These are phyloP conservation scores for Grantiella picta DNA, from an alignment of 2,113 vertebrate species.

Conservation along the genomic window DNA sequence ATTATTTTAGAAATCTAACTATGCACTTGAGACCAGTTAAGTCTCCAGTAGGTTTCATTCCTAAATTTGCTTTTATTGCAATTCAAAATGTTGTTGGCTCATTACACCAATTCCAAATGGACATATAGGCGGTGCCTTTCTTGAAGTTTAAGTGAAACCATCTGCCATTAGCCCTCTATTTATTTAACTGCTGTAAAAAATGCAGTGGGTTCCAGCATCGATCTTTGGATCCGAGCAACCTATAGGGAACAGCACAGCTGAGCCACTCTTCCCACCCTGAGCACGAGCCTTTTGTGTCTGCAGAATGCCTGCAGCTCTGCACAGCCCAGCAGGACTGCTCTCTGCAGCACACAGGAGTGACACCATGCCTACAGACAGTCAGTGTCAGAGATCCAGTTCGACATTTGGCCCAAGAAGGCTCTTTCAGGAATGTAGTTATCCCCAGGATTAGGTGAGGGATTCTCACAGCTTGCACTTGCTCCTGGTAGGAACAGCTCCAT, in stretches of 20 bases:
- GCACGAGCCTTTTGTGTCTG: neutral
- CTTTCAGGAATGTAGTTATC: neutral
- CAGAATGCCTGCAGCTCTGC: neutral
- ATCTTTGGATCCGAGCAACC: neutral
- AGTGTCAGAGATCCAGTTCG: neutral
- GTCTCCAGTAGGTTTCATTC: slow-evolving; percentile 37
- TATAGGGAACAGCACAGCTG: neutral
- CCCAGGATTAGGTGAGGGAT: neutral
- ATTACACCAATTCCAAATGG: neutral
- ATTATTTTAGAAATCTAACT: slow-evolving; percentile 57
- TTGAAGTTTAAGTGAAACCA: slow-evolving; percentile 61
- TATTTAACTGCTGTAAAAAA: slow-evolving; percentile 47
- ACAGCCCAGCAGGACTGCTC: neutral
- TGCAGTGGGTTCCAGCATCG: neutral
- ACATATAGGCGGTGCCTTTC: slow-evolving; percentile 8
- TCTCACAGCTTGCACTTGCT: neutral
- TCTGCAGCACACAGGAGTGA: neutral
- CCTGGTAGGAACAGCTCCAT: neutral
- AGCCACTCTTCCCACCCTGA: neutral
- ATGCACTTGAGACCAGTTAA: slow-evolving; percentile 50
- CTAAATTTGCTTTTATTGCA: slow-evolving; percentile 45
- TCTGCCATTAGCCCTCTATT: slow-evolving; percentile 48
- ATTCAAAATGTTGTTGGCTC: slow-evolving; percentile 40
- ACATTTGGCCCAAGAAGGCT: rapidly evolving
- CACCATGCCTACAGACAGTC: neutral